phyloP scores from a whole-genome alignment of 2,113 vertebrate genomes.

The Pterocles orientalis region DNA sequence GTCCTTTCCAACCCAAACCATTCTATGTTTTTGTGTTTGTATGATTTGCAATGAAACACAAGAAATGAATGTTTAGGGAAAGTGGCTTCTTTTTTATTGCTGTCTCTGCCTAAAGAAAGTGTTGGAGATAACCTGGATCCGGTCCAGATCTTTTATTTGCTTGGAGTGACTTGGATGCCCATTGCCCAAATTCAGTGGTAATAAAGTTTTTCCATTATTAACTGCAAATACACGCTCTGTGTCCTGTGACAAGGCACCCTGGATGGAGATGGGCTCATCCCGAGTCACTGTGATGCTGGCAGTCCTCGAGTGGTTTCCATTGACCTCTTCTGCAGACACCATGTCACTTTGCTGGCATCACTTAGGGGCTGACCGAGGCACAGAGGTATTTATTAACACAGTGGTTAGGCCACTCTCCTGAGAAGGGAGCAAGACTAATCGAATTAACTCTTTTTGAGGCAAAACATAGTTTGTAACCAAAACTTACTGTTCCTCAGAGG shows the following conservation, averaged over 20 bases:
- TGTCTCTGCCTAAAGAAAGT: neutral
- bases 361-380: neutral
- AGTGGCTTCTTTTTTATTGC: neutral
- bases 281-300: accelerated
- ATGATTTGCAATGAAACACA: neutral
- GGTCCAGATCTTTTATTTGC: neutral
- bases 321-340: neutral
- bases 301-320: neutral
- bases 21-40: no score
- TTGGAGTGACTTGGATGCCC: neutral
- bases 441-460: neutral
- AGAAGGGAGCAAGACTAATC: neutral
- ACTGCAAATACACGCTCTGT: neutral
- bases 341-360: neutral
- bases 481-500: neutral
- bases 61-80: neutral
- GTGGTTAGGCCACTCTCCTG: neutral
- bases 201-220: neutral
- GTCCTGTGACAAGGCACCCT: neutral
- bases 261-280: neutral
- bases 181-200: neutral
- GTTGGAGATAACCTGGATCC: neutral
- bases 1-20: no score
- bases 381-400: neutral
- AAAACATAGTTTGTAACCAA: neutral